Base-by-base conservation (phyloP, 1,140 invertebrate species). In the Macrobrachium rosenbergii region DNA sequence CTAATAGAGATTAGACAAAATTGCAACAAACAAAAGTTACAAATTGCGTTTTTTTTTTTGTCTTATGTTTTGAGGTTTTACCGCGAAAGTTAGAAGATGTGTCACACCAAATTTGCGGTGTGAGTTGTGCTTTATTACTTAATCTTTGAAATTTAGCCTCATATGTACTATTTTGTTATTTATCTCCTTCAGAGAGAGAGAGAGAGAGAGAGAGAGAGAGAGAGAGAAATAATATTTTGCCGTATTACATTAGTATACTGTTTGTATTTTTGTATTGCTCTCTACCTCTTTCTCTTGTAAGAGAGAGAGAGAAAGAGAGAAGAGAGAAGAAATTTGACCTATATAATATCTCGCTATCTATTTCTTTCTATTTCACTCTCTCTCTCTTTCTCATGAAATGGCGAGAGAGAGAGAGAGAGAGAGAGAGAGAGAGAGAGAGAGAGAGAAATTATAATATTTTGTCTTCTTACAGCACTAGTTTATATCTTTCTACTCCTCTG, bases 121-220 rank as follows among this genome's bases (percentile, higher is more conserved):
- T 73, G 23, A 17, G 23, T 73, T 45, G 16, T 28, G 16, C 23
- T 28, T 43, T 52, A 45, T 77, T 21, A 21, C 12, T 16, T n/a
- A 12, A 45, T 77, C 73, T 73, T 2, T 75, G 14, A 75, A 37
- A 16, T 75, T 75, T 37, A 2, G 19, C 28, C n/a, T 73, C 69
- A 21, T 23, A 28, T 14, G 45, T 37, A 59, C 17, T 23, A 45
- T 79, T 21, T 79, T 59, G n/a, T 59, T 78, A 16, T 78, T 14
- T 78, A 28, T 52, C 43, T 52, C 76, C 43, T 52, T 28, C 28
- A 62, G 78, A 80, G 78, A 80, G 78, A 80, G 58, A 80, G 78
- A 62, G 59, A 80, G 78, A 80, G 78, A 80, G 78, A 80, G 52
- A 60, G 52, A 80, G 58, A n/a, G 52, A 17, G 43, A 80, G 60